Evolutionary conservation across 92 coral and sea anemone species (phyloP).

Genomic region (Pocillopora grandis): DNA sequence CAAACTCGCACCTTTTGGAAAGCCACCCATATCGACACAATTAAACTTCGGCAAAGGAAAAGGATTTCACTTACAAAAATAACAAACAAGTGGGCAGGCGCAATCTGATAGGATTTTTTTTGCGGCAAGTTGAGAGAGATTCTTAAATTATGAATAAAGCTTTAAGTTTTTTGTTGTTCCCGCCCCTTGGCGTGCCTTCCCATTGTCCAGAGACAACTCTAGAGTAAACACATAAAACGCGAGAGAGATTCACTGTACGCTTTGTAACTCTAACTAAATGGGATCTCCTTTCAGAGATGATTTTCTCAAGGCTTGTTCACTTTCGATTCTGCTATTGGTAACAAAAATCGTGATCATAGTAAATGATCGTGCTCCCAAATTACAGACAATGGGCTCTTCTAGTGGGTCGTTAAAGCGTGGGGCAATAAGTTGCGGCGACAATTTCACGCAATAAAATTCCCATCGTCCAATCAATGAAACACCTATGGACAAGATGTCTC

Average conservation of each 20-base stretch:
- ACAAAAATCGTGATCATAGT: slow-evolving; percentile 24
- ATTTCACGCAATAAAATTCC: slow-evolving; percentile 28
- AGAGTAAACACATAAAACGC: neutral
- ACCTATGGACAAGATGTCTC: slow-evolving; percentile 33
- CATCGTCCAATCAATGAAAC: slow-evolving; percentile 29
- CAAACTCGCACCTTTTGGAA: slow-evolving; percentile 19
- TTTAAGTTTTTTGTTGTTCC: neutral
- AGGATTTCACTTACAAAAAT: slow-evolving; percentile 37
- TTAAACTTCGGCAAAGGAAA: neutral
- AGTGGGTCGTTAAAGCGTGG: slow-evolving; percentile 36
- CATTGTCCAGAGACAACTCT: neutral
- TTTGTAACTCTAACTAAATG: neutral
- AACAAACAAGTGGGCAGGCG: slow-evolving; percentile 39
- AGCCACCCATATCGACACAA: slow-evolving; percentile 26
- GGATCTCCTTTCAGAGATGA: neutral
- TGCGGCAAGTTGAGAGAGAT: slow-evolving; percentile 17
- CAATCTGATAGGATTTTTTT: slow-evolving; percentile 33
- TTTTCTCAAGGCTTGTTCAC: neutral
- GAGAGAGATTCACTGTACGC: neutral
- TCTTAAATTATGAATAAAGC: slow-evolving; percentile 22
- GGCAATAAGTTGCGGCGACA: slow-evolving; percentile 49
- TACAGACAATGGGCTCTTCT: slow-evolving; percentile 24
- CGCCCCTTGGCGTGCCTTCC: slow-evolving; percentile 27
- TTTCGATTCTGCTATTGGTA: neutral
- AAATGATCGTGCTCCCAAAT: neutral